These are phyloP conservation scores for Trichomalopsis sarcophagae DNA, from an alignment of 1,140 invertebrate genomes.

Conservation along the genomic window DNA sequence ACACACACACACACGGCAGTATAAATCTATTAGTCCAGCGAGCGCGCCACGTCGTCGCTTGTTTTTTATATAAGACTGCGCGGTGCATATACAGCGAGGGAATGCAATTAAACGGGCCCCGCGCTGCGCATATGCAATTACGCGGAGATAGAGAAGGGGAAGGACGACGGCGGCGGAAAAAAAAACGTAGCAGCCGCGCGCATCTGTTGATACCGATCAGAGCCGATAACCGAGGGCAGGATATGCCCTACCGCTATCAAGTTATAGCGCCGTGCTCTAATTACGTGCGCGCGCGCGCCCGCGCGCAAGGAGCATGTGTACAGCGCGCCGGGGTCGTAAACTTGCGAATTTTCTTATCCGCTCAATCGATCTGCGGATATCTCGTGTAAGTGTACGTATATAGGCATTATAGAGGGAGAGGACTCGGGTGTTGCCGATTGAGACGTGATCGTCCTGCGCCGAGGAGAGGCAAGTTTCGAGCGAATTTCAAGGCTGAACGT, in stretches of 20 bases:
- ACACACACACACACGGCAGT: not conserved
- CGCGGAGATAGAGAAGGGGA: not conserved
- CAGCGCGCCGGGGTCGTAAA: not conserved
- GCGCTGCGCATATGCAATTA: conserved; percentile 23
- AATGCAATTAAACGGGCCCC: conserved; percentile 21
- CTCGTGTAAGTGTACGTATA: not conserved
- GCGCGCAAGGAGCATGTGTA: not conserved
- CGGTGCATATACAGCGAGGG: not conserved
- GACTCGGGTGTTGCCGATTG: not conserved
- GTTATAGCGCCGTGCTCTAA: not conserved
- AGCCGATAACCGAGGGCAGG: conserved; percentile 41
- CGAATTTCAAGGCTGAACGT: no score
- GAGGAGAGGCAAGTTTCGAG: no score
- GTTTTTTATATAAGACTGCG: no score
- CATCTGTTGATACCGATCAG: conserved; percentile 56
- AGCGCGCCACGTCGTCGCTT: not conserved
- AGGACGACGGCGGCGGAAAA: not conserved
- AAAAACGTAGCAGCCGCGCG: conserved; percentile 6
- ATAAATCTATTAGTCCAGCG: conserved; percentile 18
- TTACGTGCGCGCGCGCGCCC: not conserved
- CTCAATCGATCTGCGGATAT: no score
- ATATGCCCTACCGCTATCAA: conserved; percentile 5
- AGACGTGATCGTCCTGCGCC: not conserved
- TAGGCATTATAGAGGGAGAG: not conserved
- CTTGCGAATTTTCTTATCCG: not conserved